Evolutionary conservation across 2,888 invertebrate species (phyloP).

Genomic region (Lutraria lutraria): DNA sequence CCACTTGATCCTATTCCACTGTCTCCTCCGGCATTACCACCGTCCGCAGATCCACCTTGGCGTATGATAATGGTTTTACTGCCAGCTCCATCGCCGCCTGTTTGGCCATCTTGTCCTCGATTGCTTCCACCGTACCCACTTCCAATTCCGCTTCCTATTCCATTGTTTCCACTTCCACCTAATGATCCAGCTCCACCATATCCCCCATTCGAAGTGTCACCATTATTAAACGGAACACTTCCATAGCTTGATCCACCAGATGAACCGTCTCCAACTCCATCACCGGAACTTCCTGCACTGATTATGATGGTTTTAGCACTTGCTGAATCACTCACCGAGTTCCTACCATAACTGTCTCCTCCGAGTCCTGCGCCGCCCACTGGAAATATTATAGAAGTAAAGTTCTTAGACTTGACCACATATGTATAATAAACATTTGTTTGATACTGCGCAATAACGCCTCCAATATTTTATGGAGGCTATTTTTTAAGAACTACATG

Average conservation of each 20-base stretch:
- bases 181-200: not conserved
- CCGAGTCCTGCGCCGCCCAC: not conserved
- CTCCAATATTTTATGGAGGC: too few species aligned
- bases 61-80: not conserved
- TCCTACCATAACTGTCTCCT: not conserved
- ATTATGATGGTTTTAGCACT: slow-evolving; percentile 10
- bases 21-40: not conserved
- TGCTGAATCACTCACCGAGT: not conserved
- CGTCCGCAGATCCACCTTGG: not conserved
- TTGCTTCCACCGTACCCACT: not conserved
- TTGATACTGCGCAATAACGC: too few species aligned
- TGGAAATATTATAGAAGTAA: not conserved
- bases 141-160: not conserved
- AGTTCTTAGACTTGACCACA: too few species aligned
- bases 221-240: not conserved
- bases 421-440: too few species aligned
- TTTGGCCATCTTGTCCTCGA: not conserved
- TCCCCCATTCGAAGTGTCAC: not conserved
- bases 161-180: not conserved
- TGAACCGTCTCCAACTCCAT: not conserved
- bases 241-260: not conserved
- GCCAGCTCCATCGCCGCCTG: slow-evolving; percentile 10
- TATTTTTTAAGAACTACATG: too few species aligned
- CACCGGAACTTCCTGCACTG: not conserved
- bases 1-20: not conserved